These are phyloP conservation scores for Lindbergichthys nudifrons DNA, from an alignment of 2,797 vertebrate species.

Conservation along the genomic window DNA sequence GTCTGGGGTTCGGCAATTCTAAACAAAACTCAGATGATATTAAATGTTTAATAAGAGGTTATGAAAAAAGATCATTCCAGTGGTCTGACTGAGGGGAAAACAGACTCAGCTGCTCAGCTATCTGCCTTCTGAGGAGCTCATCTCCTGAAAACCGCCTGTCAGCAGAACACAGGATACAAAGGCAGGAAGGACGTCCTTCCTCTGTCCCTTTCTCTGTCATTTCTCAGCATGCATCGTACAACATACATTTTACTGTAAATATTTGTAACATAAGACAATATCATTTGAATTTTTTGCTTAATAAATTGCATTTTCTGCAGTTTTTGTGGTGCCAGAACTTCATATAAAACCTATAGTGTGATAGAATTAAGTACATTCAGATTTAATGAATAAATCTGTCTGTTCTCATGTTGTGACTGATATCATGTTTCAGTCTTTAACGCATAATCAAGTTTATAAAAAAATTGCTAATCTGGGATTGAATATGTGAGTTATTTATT, in stretches of 20 bases:
- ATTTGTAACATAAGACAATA: not conserved
- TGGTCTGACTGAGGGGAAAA: conserved; percentile 41
- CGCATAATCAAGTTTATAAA: not conserved
- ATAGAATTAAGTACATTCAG: not conserved
- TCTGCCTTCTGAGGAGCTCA: conserved; percentile 57
- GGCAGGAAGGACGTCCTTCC: conserved; percentile 82
- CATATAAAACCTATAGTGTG: too few relatives aligned
- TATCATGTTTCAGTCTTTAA: not conserved
- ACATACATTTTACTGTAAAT: conserved; percentile 3
- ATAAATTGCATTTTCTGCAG: too few relatives aligned
- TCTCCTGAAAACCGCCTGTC: conserved; percentile 72
- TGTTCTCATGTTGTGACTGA: not conserved
- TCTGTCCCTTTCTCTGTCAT: conserved; percentile 53
- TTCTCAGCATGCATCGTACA: conserved; percentile 28
- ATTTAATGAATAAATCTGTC: not conserved
- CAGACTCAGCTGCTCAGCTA: conserved; percentile 46
- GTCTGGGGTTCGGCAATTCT: not conserved
- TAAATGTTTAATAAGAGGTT: conserved; percentile 6
- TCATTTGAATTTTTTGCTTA: not conserved
- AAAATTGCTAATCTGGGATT: too few relatives aligned
- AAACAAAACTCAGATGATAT: not conserved
- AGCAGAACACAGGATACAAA: conserved; percentile 81
- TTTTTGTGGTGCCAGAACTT: not conserved
- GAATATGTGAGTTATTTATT: not conserved
- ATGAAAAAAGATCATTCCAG: conserved; percentile 24